Conservation (phyloP, 1,140 invertebrate species). For the Drosophila tristis region DNA sequence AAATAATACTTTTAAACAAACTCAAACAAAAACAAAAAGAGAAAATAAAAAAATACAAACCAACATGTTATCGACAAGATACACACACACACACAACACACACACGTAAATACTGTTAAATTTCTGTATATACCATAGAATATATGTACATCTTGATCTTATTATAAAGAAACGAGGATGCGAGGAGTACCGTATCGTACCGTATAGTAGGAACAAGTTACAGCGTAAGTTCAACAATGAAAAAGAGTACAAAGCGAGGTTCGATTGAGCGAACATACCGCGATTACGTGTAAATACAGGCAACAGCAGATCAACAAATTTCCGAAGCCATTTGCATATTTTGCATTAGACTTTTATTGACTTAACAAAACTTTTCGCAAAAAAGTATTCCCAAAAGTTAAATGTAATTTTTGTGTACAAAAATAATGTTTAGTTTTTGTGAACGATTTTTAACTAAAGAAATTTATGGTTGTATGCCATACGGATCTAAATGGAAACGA, state of each 20-base stretch:
- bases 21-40: slow-evolving; percentile 11
- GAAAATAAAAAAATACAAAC: slow-evolving; percentile 6
- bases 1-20: slow-evolving; percentile 31
- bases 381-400: slow-evolving; percentile 7
- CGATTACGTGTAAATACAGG: slow-evolving; percentile 21
- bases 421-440: not conserved
- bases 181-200: no score
- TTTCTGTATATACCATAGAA: slow-evolving; percentile 11
- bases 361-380: not conserved
- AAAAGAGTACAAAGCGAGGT: slow-evolving; percentile 78
- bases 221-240: slow-evolving; percentile 55
- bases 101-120: slow-evolving; percentile 3
- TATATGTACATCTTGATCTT: slow-evolving; percentile 6
- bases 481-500: slow-evolving; percentile 3
- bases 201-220: not conserved
- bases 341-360: slow-evolving; percentile 16
- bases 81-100: no score
- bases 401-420: slow-evolving; percentile 4
- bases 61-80: slow-evolving; percentile 3
- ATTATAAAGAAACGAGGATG: no score
- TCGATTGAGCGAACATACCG: slow-evolving; percentile 60
- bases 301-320: slow-evolving; percentile 25
- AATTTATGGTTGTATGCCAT: not conserved
- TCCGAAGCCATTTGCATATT: slow-evolving; percentile 44
- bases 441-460: no score